Evolutionary conservation across 2,888 invertebrate species (phyloP).

Genomic region (Drymonia ruficornis): DNA sequence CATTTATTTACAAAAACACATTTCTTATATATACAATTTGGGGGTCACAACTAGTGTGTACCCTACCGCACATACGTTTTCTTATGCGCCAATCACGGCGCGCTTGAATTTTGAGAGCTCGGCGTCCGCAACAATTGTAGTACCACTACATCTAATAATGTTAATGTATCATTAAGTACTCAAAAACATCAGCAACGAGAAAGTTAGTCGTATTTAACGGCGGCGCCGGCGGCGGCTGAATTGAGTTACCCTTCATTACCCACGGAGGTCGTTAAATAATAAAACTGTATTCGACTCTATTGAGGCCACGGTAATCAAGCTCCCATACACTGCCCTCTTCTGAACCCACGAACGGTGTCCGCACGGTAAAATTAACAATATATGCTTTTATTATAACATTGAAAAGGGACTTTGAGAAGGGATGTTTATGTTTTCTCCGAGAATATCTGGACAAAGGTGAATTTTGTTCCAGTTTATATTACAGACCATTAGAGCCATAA

Average conservation of each 20-base stretch:
- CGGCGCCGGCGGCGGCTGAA: conserved; percentile 32
- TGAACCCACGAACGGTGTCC: conserved; percentile 17
- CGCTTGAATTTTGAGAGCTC: no score
- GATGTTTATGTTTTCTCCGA: no score
- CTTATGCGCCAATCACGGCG: no score
- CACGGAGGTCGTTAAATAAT: conserved; percentile 60
- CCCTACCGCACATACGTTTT: no score
- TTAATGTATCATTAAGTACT: neutral
- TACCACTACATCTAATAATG: neutral
- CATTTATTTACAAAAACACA: no score
- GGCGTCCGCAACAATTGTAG: no score
- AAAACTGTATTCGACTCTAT: conserved; percentile 51
- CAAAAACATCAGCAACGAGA: conserved; percentile 1
- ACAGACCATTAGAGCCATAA: no score
- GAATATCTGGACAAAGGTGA: no score
- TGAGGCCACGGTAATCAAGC: conserved; percentile 42
- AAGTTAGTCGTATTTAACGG: conserved; percentile 4
- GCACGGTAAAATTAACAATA: conserved; percentile 14
- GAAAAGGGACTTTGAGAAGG: conserved; percentile 7
- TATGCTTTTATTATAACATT: conserved; percentile 16
- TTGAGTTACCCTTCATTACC: conserved; percentile 63
- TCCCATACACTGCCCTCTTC: conserved; percentile 22
- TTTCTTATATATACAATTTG: no score
- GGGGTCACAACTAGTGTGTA: no score
- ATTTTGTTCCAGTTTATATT: no score